Base-by-base conservation (phyloP, 2,888 invertebrate genomes). In the Drosophila histrio region DNA sequence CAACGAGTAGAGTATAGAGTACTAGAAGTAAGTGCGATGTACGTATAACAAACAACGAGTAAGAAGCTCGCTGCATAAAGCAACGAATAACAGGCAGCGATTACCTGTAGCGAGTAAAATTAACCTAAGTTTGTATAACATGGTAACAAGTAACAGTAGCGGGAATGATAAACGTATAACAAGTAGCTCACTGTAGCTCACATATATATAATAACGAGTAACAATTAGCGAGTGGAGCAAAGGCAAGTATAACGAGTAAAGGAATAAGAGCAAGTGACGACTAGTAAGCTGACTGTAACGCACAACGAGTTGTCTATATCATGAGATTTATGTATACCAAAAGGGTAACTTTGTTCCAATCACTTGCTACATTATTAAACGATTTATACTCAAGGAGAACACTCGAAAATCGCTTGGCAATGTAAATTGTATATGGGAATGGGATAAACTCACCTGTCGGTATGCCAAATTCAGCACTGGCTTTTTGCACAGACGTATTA, bases 391-490 rank as follows among this genome's bases (percentile, higher is more conserved):
- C n/a, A n/a, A n/a, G n/a, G n/a, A n/a, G n/a, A n/a, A n/a, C n/a
- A n/a, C n/a, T n/a, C n/a, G n/a, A n/a, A n/a, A n/a, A n/a, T n/a
- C n/a, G n/a, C n/a, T n/a, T n/a, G n/a, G n/a, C n/a, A n/a, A n/a
- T n/a, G n/a, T n/a, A n/a, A n/a, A n/a, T n/a, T n/a, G n/a, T n/a
- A n/a, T n/a, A n/a, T n/a, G 21, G 24, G 46, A 41, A 38, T 26
- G 36, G n/a, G 6, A 19, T 15, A 19, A 65, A 83, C 89, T 89
- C 87, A 94, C 94, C 97, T 52, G 96, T 96, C 38, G 97, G 97
- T 88, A 97, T 97, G 54, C 97, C 97, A 91, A 95, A 97, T 91
- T 96, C 96, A 24, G 96, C 94, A 77, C 97, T 96, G 28, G 97
- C 97, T 86, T 96, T 94, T 92, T 97, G 97, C 85, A 97, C 97